Conservation (phyloP, 2,113 vertebrate genomes). For the Brachionichthys hirsutus region DNA sequence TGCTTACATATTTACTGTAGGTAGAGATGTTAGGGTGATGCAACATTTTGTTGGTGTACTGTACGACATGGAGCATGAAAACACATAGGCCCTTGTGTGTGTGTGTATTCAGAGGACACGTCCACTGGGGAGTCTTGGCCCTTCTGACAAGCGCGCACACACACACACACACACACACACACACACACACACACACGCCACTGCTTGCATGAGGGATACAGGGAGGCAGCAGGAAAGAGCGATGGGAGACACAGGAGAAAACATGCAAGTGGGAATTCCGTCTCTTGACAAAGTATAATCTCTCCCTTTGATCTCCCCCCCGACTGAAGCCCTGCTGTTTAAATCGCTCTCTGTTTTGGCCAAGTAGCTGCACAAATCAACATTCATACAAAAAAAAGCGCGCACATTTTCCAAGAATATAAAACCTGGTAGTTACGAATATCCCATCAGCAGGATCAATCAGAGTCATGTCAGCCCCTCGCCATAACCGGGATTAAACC, state of each 20-base stretch:
- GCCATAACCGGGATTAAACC: not conserved
- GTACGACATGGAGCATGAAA: constrained; percentile 16
- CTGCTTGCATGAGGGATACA: constrained; percentile 37
- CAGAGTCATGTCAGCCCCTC: not conserved
- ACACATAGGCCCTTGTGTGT: constrained; percentile 17
- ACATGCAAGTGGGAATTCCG: constrained; percentile 60
- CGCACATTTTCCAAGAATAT: not conserved
- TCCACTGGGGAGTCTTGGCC: constrained; percentile 32
- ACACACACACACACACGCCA: constrained; percentile 21
- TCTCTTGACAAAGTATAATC: constrained; percentile 66
- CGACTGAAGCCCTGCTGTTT: constrained; percentile 47
- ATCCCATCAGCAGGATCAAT: not conserved
- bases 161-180: constrained; percentile 2
- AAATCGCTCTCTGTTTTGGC: constrained; percentile 24
- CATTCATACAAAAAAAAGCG: not conserved
- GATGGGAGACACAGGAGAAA: constrained; percentile 51
- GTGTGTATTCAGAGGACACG: constrained; percentile 34
- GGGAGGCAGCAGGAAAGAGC: constrained; percentile 30
- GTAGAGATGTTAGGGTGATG: constrained; percentile 30
- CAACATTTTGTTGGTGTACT: constrained; percentile 49
- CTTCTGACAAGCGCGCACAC: constrained; percentile 17
- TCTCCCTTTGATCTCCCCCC: constrained; percentile 66
- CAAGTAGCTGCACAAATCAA: constrained; percentile 38
- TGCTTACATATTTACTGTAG: not conserved
- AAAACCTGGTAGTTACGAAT: not conserved